Conservation (phyloP, 1,140 invertebrate species). For the Drosophila rufa region DNA sequence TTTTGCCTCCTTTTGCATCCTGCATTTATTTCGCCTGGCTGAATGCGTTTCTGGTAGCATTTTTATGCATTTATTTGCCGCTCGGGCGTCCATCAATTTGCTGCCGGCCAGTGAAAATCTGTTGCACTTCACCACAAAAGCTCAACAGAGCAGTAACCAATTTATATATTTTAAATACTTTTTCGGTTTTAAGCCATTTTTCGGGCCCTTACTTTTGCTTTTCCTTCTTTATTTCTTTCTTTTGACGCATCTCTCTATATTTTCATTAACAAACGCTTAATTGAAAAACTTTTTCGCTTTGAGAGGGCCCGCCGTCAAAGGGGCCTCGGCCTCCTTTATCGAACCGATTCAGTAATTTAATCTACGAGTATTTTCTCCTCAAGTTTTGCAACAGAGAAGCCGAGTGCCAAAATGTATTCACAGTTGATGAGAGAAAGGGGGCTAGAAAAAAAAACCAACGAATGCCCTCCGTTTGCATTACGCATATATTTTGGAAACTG, state of each 20-base stretch:
- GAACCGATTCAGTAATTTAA: conserved; percentile 51
- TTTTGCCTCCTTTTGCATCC: conserved; percentile 23
- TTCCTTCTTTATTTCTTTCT: conserved; percentile 23
- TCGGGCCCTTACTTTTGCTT: conserved; percentile 12
- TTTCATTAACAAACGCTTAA: conserved; percentile 78
- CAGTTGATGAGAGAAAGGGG: conserved; percentile 20
- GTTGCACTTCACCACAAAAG: conserved; percentile 74
- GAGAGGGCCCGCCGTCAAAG: conserved; percentile 50
- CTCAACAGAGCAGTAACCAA: conserved; percentile 55
- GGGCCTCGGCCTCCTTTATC: conserved; percentile 30
- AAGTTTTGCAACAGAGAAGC: conserved; percentile 23
- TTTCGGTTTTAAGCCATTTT: conserved; percentile 46
- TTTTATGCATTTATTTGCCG: conserved; percentile 51
- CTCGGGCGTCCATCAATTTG: conserved; percentile 51
- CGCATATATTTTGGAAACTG: conserved; percentile 37
- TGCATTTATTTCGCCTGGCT: conserved; percentile 38
- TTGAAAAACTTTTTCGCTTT: conserved; percentile 79
- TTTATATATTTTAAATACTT: conserved; percentile 68
- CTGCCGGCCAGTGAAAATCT: conserved; percentile 63
- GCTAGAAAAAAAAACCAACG: not conserved
- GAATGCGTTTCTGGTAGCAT: conserved; percentile 35
- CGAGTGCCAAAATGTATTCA: conserved; percentile 32
- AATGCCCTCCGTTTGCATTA: conserved; percentile 14
- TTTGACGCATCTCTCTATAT: conserved; percentile 44
- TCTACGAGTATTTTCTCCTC: conserved; percentile 21